phyloP scores from a whole-genome alignment of 2,888 invertebrate genomes.

The Leucophenga montana region DNA sequence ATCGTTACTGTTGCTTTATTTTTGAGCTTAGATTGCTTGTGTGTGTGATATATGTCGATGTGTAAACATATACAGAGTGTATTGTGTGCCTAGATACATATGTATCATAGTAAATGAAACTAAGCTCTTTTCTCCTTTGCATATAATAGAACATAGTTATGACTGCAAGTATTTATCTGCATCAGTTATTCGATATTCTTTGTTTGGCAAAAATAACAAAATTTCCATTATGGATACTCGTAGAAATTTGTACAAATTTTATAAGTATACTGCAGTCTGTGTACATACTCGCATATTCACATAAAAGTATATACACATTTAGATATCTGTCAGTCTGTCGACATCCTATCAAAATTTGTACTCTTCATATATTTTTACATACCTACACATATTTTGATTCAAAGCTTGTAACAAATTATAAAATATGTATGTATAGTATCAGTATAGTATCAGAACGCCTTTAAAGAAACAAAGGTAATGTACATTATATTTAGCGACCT shows the following conservation, averaged over 20 bases:
- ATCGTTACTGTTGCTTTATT: not conserved
- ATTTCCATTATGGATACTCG: too few relatives aligned
- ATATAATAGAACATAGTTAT: not conserved
- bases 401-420: too few relatives aligned
- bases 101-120: slow-evolving; percentile 1
- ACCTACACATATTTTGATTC: too few relatives aligned
- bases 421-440: too few relatives aligned
- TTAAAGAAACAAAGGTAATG: too few relatives aligned
- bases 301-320: too few relatives aligned
- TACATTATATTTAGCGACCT: too few relatives aligned
- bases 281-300: too few relatives aligned
- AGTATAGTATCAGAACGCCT: too few relatives aligned
- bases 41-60: too few relatives aligned
- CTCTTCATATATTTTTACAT: slow-evolving; percentile 4
- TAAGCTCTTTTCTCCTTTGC: not conserved
- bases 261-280: too few relatives aligned
- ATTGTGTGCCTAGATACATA: not conserved
- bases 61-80: not conserved
- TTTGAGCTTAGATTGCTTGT: not conserved
- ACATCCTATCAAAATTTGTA: not conserved
- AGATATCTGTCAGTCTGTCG: not conserved
- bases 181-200: slow-evolving; percentile 10
- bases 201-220: not conserved
- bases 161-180: slow-evolving; percentile 15
- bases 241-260: too few relatives aligned